Evolutionary conservation across 1,140 invertebrate genomes (phyloP), one percentile per base, ranked within the genome.

Genomic region (Drosophila sucinea): DNA sequence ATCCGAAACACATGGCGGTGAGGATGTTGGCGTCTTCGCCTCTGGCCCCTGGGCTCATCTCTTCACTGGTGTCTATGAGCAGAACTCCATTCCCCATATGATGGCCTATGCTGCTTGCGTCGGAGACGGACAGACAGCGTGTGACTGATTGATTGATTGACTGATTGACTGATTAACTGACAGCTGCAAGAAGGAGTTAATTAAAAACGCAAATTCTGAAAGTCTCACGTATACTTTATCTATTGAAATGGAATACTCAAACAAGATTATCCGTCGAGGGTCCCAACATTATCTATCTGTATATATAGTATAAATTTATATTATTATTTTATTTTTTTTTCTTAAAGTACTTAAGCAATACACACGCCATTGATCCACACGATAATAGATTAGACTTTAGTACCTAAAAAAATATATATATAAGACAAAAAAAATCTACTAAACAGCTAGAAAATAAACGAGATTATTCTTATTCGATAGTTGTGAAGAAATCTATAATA

Each of bases 11-110:
- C 95, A 96, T 72, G 95, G 95, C 0, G 95, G 95, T 4, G 95
- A 96, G 69, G 95, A 96, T 81, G 95, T 96, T 0, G 94, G 93
- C 0, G 94, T 96, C 1, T 95, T 94, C 79, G 94, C 95, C 0
- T 93, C 81, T 2, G 92, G 92, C 8, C 96, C 97, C 1, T 95
- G 94, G 92, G 93, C 95, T 0, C 95, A 97, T 86, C 92, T 97
- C 10, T 94, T 97, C 69, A 94, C 94, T 32, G 95, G 96, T 6
- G 95, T 95, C 7, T 95, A 96, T 80, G 96, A 97, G 72, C 96
- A 97, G 90, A 95, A 94, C 83, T 95, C 96, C 80, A 94, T 97
- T 38, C 94, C 96, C n/a, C 96, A 96, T 83, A 94, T 95, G 17
- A 94, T 97, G 77, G 95, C 95, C 1, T 95, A 94, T 79, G 94